Percentiles rank a stretch among this genome's conserved stretches.
Conservation (phyloP, 2,888 invertebrate genomes). For the Drosophila flavopinicola region DNA sequence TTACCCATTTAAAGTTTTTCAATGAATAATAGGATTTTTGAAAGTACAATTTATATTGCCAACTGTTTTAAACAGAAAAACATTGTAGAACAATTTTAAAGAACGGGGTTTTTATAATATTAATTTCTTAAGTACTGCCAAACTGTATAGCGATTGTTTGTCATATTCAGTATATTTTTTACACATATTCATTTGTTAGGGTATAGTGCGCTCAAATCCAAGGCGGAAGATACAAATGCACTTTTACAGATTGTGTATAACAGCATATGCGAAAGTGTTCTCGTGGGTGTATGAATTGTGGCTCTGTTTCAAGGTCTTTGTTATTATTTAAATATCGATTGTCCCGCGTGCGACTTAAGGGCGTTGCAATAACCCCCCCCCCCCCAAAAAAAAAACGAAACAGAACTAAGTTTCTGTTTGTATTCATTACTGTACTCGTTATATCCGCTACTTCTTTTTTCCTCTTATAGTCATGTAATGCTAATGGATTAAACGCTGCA, state of each 20-base stretch:
- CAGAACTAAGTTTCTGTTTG: constrained; percentile 5
- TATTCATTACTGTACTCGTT: constrained; percentile 17
- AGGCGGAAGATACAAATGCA: constrained; percentile 44
- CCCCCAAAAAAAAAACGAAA: background rate
- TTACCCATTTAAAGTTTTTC: too few relatives aligned
- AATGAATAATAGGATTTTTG: too few relatives aligned
- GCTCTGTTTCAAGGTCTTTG: constrained; percentile 53
- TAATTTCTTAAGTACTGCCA: background rate
- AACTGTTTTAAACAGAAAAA: too few relatives aligned
- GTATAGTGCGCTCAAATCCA: constrained; percentile 9
- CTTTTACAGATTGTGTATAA: constrained; percentile 33
- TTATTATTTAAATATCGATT: constrained; percentile 75
- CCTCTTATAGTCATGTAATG: constrained; percentile 2
- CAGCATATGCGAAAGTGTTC: constrained; percentile 5
- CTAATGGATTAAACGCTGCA: constrained; percentile 69
- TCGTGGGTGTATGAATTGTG: constrained; percentile 18
- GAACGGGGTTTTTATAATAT: too few relatives aligned
- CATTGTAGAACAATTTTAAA: too few relatives aligned
- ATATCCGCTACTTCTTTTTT: background rate
- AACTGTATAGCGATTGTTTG: background rate
- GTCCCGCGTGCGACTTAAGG: constrained; percentile 36
- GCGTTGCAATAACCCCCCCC: constrained; percentile 4
- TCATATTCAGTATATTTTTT: background rate
- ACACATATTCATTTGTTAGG: background rate
- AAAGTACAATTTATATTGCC: too few relatives aligned